Evolutionary conservation across 2,113 vertebrate species (phyloP).

Genomic region (Pteruthius melanotis): DNA sequence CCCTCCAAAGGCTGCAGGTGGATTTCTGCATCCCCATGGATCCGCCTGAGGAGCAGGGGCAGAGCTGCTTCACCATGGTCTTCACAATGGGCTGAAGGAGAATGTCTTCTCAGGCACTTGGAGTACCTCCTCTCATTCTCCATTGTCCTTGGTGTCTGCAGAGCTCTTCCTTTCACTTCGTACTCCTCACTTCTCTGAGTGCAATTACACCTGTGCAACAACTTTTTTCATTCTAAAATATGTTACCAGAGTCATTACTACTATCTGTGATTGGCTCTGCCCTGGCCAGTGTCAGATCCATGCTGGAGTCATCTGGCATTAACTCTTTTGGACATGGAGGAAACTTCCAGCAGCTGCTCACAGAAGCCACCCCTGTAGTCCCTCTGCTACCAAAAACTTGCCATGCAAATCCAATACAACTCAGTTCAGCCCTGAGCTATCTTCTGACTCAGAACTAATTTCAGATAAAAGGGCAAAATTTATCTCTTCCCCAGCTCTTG

Average conservation of each 20-base stretch:
- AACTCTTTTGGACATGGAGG: neutral
- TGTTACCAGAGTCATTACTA: neutral
- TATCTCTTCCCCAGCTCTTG: neutral
- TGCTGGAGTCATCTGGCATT: neutral
- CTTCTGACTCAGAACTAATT: neutral
- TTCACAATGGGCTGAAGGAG: neutral
- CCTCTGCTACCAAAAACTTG: neutral
- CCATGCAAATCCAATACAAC: neutral
- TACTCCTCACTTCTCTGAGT: neutral
- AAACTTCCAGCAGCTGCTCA: neutral
- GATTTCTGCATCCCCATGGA: neutral
- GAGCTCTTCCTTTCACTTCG: neutral
- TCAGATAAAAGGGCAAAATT: neutral
- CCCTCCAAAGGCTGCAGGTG: accelerated
- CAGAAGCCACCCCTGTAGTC: neutral
- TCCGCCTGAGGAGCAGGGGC: too few species aligned
- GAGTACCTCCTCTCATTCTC: neutral
- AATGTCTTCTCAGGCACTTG: neutral
- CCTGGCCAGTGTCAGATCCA: accelerated
- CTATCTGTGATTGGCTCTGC: neutral
- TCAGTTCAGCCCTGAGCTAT: neutral
- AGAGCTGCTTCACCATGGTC: neutral
- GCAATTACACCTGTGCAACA: too few species aligned
- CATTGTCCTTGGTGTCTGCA: neutral
- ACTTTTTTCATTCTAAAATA: neutral